Base-by-base conservation (phyloP, 2,113 vertebrate species). In the Rhinoderma darwinii region DNA sequence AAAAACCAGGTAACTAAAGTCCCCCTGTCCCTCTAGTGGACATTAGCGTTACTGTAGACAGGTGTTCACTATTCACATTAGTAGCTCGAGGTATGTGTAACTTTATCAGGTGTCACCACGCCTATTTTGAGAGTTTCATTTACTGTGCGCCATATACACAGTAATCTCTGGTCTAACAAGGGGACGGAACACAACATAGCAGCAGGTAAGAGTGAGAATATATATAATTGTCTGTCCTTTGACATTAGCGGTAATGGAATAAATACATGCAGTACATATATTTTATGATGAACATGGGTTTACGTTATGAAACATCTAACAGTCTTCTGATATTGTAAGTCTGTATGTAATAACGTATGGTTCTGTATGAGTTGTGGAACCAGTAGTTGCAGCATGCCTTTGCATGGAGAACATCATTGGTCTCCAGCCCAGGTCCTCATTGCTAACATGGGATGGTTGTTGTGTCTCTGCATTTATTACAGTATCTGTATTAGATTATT, bases 141-240 rank as follows among this genome's bases (percentile, higher is more conserved):
- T 39, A 43, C 50, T 63, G 35, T 37, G 4, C 5, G 2, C 22
- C 32, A 20, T 15, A 15, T 32, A 80, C 54, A 43, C 5, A 8
- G 37, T 61, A 63, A 41, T 17, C 12, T n/a, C 14, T 22, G 14
- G n/a, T 20, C 27, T 39, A 12, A 54, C 47, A 35, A 56, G 25
- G 10, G 30, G 12, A 70, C 43, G 56, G 70, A 54, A 54, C 83
- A 11, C 11, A 37, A 20, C 32, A 9, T 2, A 8, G 44, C 32
- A 50, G 8, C 25, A 84, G 82, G 82, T 82, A 47, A 43, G 77
- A 27, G 8, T n/a, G 22, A 9, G 74, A 32, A 59, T n/a, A n/a
- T 59, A 59, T 59, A 15, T 59, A 59, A 5, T 10, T 59, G 22
- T 59, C 4, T 56, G 8, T 22, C 20, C 54, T 22, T 22, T 56